These are phyloP conservation scores for Hofmannophila pseudospretella DNA, from an alignment of 2,888 invertebrate species.

Conservation along the genomic window DNA sequence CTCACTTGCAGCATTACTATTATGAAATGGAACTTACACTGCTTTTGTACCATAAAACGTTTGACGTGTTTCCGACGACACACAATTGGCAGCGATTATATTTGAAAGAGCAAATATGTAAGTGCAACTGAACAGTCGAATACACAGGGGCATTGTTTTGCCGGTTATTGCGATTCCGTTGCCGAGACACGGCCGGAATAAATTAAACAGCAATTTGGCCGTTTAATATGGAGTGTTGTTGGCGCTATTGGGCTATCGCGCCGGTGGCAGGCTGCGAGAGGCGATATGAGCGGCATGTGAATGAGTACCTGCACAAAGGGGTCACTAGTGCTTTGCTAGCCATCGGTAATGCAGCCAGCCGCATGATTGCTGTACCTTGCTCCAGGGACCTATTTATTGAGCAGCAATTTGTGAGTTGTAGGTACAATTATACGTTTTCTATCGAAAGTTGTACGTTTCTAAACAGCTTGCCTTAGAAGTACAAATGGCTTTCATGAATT, in stretches of 20 bases:
- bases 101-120: slow-evolving; percentile 15
- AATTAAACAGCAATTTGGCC: slow-evolving; percentile 76
- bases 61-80: too few species aligned
- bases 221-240: slow-evolving; percentile 75
- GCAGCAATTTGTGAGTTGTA: neutral
- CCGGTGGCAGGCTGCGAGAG: slow-evolving; percentile 44
- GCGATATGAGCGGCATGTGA: slow-evolving; percentile 68
- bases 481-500: too few species aligned
- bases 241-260: slow-evolving; percentile 63
- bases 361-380: slow-evolving; percentile 47
- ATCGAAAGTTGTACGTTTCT: too few species aligned
- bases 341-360: slow-evolving; percentile 57
- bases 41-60: too few species aligned
- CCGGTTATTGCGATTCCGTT: slow-evolving; percentile 73
- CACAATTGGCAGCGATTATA: neutral
- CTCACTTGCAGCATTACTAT: slow-evolving; percentile 19
- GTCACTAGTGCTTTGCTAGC: slow-evolving; percentile 30
- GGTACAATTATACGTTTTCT: too few species aligned
- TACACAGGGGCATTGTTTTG: slow-evolving; percentile 68
- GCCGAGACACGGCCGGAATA: slow-evolving; percentile 75
- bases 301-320: slow-evolving; percentile 63
- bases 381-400: slow-evolving; percentile 31
- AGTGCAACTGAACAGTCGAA: slow-evolving; percentile 57
- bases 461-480: too few species aligned
- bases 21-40: slow-evolving; percentile 13